Evolutionary conservation across 2,888 invertebrate genomes (phyloP).

Genomic region (Lasioglossum calceatum): DNA sequence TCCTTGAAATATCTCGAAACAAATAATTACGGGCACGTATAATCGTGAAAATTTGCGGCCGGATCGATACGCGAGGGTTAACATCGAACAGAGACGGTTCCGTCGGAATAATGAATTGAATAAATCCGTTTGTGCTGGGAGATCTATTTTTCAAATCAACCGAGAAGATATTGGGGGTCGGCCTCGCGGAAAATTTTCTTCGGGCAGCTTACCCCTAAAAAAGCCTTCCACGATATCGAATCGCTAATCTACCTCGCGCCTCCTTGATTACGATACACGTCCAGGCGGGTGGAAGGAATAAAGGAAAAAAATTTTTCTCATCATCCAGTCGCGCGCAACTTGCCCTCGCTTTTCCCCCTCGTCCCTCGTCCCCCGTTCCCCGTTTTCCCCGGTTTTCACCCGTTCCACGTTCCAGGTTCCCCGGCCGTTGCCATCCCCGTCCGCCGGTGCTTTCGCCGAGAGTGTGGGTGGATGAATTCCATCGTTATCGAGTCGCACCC

Average conservation of each 20-base stretch:
- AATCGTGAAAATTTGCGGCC: background rate
- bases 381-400: background rate
- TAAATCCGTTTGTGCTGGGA: slow-evolving; percentile 31
- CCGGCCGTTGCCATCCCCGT: background rate
- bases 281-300: slow-evolving; percentile 67
- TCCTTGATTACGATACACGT: slow-evolving; percentile 74
- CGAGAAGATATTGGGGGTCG: slow-evolving; percentile 48
- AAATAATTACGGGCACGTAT: no score
- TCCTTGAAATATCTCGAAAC: no score
- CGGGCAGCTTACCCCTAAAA: slow-evolving; percentile 46
- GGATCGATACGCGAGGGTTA: background rate
- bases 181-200: slow-evolving; percentile 66
- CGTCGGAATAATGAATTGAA: slow-evolving; percentile 21
- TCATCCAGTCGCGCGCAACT: slow-evolving; percentile 57
- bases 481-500: slow-evolving; percentile 78
- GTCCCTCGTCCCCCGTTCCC: slow-evolving; percentile 12
- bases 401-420: slow-evolving; percentile 23
- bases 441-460: slow-evolving; percentile 49
- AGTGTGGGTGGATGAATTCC: slow-evolving; percentile 72
- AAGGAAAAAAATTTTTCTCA: slow-evolving; percentile 69
- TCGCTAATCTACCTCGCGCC: slow-evolving; percentile 72
- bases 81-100: background rate
- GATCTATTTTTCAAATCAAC: slow-evolving; percentile 54
- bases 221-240: slow-evolving; percentile 70
- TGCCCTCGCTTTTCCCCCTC: slow-evolving; percentile 22